A percentile compares a stretch with the other conserved stretches of the same genome.
phyloP scores from a whole-genome alignment of 2,113 vertebrate genomes.

The Stictonetta naevosa region DNA sequence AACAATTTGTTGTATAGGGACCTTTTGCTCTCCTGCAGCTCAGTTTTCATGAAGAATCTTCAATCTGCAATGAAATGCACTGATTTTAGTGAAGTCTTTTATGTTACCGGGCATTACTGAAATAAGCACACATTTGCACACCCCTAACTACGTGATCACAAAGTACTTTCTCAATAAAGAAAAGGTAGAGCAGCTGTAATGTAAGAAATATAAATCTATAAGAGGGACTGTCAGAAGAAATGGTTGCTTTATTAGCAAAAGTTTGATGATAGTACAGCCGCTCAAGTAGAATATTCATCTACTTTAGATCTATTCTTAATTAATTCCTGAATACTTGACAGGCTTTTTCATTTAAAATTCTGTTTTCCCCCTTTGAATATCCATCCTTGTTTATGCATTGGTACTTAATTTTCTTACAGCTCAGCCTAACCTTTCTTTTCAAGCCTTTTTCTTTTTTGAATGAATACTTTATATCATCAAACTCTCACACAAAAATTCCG shows the following conservation, averaged over 20 bases:
- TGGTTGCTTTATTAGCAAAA: slow-evolving; percentile 34
- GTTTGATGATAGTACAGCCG: slow-evolving; percentile 26
- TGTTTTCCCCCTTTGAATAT: slow-evolving; percentile 48
- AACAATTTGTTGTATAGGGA: not conserved
- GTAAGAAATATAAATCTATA: not conserved
- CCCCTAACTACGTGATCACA: not conserved
- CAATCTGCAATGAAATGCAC: not conserved
- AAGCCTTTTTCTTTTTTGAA: slow-evolving; percentile 35
- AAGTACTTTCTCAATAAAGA: slow-evolving; percentile 23
- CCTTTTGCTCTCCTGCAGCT: not conserved
- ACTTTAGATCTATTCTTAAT: slow-evolving; percentile 66
- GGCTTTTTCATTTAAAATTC: slow-evolving; percentile 69
- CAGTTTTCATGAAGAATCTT: not conserved
- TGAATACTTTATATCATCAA: slow-evolving; percentile 57
- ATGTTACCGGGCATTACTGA: not conserved
- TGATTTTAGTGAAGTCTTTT: not conserved
- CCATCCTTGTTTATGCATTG: slow-evolving; percentile 44
- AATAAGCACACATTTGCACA: not conserved
- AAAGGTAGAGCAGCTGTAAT: not conserved
- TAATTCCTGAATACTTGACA: slow-evolving; percentile 61
- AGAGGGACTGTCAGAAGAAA: slow-evolving; percentile 29
- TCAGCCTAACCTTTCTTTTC: slow-evolving; percentile 57
- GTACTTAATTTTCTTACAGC: slow-evolving; percentile 42
- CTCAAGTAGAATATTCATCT: slow-evolving; percentile 52
- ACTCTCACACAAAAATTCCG: slow-evolving; percentile 15